Conservation (phyloP, 2,113 vertebrate genomes). For the Serinus canaria region DNA sequence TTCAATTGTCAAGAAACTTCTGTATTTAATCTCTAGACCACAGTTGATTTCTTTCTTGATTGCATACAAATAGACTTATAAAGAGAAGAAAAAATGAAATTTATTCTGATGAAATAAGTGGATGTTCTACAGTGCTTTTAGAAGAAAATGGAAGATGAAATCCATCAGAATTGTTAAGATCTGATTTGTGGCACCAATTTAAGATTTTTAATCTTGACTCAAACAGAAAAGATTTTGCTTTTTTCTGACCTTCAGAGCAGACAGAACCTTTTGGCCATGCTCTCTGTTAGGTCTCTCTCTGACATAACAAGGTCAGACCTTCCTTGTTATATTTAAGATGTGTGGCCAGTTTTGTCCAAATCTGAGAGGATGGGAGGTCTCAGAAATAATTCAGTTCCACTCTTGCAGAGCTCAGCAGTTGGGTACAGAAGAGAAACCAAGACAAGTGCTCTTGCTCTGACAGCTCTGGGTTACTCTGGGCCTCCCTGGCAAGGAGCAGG, state of each 20-base stretch:
- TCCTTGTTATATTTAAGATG: background rate
- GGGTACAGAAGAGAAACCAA: background rate
- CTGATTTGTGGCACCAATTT: background rate
- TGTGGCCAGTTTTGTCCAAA: background rate
- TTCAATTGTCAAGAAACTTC: background rate
- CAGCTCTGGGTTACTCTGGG: background rate
- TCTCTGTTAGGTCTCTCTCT: background rate
- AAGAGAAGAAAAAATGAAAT: background rate
- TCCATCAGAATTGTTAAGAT: background rate
- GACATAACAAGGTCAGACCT: background rate
- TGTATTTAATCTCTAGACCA: background rate
- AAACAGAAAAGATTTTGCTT: background rate
- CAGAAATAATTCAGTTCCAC: background rate
- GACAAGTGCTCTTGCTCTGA: background rate
- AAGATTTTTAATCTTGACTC: background rate
- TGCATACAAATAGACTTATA: background rate
- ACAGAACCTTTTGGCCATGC: background rate
- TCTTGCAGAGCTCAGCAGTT: background rate
- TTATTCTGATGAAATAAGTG: background rate
- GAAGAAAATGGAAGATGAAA: background rate
- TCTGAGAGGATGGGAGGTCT: background rate
- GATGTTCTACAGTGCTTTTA: background rate
- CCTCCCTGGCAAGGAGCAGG: background rate
- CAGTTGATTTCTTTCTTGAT: background rate
- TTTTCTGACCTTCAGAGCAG: background rate